Evolutionary conservation across 2,888 invertebrate species (phyloP).

Genomic region (Drosophila kuntzei): DNA sequence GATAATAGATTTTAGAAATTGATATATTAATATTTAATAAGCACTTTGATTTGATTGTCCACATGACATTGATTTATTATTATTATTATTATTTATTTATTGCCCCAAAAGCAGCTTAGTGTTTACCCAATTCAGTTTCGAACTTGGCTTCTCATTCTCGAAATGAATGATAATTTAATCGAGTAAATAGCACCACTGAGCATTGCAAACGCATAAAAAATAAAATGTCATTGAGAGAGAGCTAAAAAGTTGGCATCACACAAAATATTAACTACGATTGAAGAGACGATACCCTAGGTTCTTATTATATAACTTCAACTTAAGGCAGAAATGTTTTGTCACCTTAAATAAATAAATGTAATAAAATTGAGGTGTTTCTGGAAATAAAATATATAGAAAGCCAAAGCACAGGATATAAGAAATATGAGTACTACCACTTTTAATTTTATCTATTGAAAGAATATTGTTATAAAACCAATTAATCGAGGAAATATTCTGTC

Average conservation of each 20-base stretch:
- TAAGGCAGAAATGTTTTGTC: no score
- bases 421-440: no score
- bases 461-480: no score
- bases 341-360: no score
- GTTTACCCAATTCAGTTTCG: neutral
- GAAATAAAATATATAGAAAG: no score
- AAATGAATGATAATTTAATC: slow-evolving; percentile 76
- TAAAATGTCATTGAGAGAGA: slow-evolving; percentile 34
- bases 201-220: slow-evolving; percentile 59
- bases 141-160: slow-evolving; percentile 28
- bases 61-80: slow-evolving; percentile 33
- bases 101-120: slow-evolving; percentile 3
- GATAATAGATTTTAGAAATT: slow-evolving; percentile 1
- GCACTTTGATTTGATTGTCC: slow-evolving; percentile 23
- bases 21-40: slow-evolving; percentile 3
- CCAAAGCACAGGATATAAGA: no score
- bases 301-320: no score
- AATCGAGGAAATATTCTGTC: no score
- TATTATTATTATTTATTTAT: slow-evolving; percentile 31
- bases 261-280: slow-evolving; percentile 7
- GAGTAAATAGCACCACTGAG: slow-evolving; percentile 68
- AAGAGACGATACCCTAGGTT: neutral
- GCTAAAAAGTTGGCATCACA: slow-evolving; percentile 40
- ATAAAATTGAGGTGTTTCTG: no score
- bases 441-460: no score